Percentiles rank a stretch among this genome's conserved stretches.
Conservation (phyloP, 2,113 vertebrate genomes). For the Chitala chitala region DNA sequence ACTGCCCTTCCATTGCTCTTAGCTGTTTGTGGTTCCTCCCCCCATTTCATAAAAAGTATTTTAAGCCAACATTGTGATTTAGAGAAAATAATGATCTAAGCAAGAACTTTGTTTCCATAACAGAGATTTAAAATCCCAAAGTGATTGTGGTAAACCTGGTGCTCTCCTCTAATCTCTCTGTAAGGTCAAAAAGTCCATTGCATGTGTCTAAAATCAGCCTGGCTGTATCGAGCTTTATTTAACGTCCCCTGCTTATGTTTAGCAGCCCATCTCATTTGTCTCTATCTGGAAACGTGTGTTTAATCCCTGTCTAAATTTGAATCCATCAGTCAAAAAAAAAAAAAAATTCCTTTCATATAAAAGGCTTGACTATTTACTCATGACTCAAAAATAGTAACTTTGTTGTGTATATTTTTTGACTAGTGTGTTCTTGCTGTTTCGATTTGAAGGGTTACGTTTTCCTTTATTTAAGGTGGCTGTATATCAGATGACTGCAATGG, state of each 20-base stretch:
- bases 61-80: background rate
- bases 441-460: no score
- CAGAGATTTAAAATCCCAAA: background rate
- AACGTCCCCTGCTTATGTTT: slow-evolving; percentile 5
- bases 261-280: slow-evolving; percentile 8
- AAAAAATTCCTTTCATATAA: background rate
- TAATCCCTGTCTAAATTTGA: background rate
- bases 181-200: background rate
- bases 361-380: no score
- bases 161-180: slow-evolving; percentile 4
- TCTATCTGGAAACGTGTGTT: background rate
- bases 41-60: background rate
- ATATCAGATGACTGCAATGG: background rate
- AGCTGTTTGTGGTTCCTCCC: background rate
- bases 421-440: no score
- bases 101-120: background rate
- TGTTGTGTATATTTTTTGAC: no score
- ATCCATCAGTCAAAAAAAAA: background rate
- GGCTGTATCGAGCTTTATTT: background rate
- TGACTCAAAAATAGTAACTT: no score
- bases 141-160: background rate
- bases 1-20: no score
- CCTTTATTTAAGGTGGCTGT: background rate
- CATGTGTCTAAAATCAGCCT: slow-evolving; percentile 13
- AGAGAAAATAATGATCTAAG: background rate